Conservation (phyloP, 2,888 invertebrate genomes). For the Palloptera scutellata region DNA sequence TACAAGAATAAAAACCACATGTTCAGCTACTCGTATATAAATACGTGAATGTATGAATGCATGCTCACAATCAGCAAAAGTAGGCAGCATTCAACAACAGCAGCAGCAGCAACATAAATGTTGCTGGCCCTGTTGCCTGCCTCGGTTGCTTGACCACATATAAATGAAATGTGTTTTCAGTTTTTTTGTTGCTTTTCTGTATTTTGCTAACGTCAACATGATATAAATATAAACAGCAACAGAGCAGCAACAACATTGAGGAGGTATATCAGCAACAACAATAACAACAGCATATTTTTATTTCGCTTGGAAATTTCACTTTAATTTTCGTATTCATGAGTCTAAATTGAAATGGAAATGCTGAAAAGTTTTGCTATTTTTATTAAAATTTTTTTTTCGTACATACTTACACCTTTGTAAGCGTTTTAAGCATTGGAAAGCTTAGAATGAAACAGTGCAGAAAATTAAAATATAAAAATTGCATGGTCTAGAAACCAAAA, state of each 20-base stretch:
- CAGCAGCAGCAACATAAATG: not conserved
- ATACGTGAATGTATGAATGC: not conserved
- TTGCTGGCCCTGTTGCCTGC: not conserved
- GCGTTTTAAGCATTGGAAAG: not conserved
- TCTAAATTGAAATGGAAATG: constrained; percentile 35
- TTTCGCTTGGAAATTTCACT: constrained; percentile 30
- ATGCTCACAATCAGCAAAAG: not conserved
- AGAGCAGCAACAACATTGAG: too few relatives aligned
- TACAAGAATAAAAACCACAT: too few relatives aligned
- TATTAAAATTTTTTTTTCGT: not conserved
- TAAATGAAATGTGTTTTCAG: constrained; percentile 20
- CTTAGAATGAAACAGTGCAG: constrained; percentile 3
- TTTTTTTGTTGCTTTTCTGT: too few relatives aligned
- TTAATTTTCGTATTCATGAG: constrained; percentile 33
- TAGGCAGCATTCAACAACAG: not conserved
- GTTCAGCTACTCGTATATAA: too few relatives aligned
- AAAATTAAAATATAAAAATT: constrained; percentile 8
- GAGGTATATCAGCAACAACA: too few relatives aligned
- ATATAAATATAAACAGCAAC: too few relatives aligned
- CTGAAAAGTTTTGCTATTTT: constrained; percentile 21
- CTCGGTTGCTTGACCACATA: constrained; percentile 19
- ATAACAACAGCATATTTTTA: constrained; percentile 14
- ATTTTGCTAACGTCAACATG: too few relatives aligned
- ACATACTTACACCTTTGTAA: constrained; percentile 2
- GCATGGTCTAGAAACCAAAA: too few relatives aligned